These are phyloP conservation scores for Spilarctia lutea DNA, from an alignment of 2,888 invertebrate species.

Conservation along the genomic window DNA sequence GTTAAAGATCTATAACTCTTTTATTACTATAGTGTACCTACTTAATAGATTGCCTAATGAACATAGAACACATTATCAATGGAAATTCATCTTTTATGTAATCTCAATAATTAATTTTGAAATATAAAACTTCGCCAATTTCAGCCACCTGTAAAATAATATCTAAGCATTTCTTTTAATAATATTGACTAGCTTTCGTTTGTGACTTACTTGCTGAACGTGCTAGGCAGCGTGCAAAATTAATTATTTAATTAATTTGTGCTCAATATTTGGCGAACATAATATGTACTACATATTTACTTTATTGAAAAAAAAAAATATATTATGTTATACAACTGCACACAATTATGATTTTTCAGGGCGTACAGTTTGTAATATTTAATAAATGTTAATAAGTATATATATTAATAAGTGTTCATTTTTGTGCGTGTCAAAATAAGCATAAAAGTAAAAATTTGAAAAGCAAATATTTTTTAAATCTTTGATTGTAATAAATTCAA, in stretches of 20 bases:
- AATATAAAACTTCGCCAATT: constrained; percentile 38
- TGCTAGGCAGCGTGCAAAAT: constrained; percentile 87
- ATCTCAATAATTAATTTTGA: constrained; percentile 24
- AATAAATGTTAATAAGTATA: not conserved
- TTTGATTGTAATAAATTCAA: not conserved
- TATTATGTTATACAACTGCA: not conserved
- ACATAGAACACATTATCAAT: not conserved
- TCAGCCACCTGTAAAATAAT: constrained; percentile 55
- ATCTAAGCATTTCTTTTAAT: constrained; percentile 28
- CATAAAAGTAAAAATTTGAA: constrained; percentile 11
- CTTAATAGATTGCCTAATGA: not conserved
- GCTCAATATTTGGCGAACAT: constrained; percentile 35
- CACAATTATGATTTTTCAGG: not conserved
- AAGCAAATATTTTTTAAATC: not conserved
- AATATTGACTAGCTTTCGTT: constrained; percentile 43
- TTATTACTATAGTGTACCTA: not conserved
- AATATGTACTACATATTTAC: not conserved
- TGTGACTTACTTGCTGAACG: constrained; percentile 88
- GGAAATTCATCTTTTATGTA: not conserved
- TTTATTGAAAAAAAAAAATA: not conserved
- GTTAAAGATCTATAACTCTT: not conserved
- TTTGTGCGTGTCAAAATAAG: constrained; percentile 33
- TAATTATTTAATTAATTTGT: constrained; percentile 60
- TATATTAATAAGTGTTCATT: constrained; percentile 5
- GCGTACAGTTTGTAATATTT: constrained; percentile 6